Base-by-base conservation (phyloP, 2,113 vertebrate species). In the Macrotus californicus region DNA sequence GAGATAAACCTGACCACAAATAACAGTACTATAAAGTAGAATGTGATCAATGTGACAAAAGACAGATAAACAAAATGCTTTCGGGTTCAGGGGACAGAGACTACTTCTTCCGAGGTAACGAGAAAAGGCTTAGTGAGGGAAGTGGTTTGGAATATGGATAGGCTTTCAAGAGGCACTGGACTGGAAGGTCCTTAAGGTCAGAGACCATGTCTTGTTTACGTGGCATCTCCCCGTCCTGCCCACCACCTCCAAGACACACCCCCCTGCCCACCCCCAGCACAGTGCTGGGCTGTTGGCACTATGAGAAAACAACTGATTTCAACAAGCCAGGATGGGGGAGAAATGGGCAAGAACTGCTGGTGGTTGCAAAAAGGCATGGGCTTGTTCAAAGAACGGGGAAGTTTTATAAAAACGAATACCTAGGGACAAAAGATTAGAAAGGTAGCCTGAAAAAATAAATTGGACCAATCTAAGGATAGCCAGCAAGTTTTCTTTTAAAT, bases 21-120 rank as follows among this genome's bases (percentile, higher is more conserved):
- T 72, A 95, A 94, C 61, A 70, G 43, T 56, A 75, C 43, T 88
- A 70, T 75, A 75, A 96, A 93, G 91, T 56, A 43, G 87, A 94
- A 92, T 43, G 69, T 92, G 95, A 94, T 89, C 81, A 69, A 81
- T 82, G 67, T 89, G 91, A 91, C 61, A 64, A 93, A 66, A 89
- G 21, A 94, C 41, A 83, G 43, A 91, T 87, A 94, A 96, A 95
- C 91, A 75, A 70, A 91, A 96, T 61, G 79, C 69, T 95, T 91
- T 31, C 29, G 31, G 69, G 86, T 85, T 93, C 36, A 79, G 61
- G 46, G 21, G 6, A 96, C 21, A 96, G 29, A 96, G 79, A 41
- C 54, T 31, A 46, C 80, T 52, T 85, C 77, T 70, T 91, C 14
- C 95, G 76, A 90, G 90, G 81, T 72, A 81, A 92, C 70, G 67